Evolutionary conservation across 2,113 vertebrate species (phyloP), one percentile per base, ranked within the genome.

Genomic region (Alligator sinensis): DNA sequence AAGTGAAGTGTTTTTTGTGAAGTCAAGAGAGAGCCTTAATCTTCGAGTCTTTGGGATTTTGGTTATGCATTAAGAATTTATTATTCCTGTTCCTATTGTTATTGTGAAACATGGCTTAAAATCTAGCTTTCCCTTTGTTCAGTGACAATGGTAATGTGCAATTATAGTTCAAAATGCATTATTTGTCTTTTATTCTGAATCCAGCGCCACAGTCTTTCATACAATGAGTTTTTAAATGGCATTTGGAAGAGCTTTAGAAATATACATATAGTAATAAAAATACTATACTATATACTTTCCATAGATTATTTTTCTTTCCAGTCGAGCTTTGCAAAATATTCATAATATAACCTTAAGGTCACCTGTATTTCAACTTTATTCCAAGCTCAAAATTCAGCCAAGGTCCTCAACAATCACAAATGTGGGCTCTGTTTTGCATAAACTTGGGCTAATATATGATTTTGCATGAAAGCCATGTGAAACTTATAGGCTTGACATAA

Each of bases 21-120:
- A 93, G 57, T 93, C 66, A 89, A 93, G 64, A 96, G 64, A 92
- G 84, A 87, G 13, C 13, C 84, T 94, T 91, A 94, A 90, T 94
- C 82, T 91, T 96, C 76, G 62, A 87, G 70, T 80, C 0, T 0
- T 1, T 94, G 84, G 75, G 27, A 83, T 84, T 81, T 92, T 87
- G 58, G 18, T 94, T 93, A 58, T 63, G 79, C 28, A 80, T 92
- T 96, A 80, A 87, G 61, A 47, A 83, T 88, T 72, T 80, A 18
- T 84, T 87, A 79, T 90, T 87, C 89, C 87, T 13, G 1, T 68
- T 93, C 24, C 3, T 66, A 58, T 78, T 87, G 57, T 87, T 89
- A 58, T 76, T 94, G 85, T 10, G 82, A 79, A 82, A 30, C 28
- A 21, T 2, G 16, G 6, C 61, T 87, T 94, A 70, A 91, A 93